Conservation (phyloP, 2,797 vertebrate species). For the Pelobates cultripes region DNA sequence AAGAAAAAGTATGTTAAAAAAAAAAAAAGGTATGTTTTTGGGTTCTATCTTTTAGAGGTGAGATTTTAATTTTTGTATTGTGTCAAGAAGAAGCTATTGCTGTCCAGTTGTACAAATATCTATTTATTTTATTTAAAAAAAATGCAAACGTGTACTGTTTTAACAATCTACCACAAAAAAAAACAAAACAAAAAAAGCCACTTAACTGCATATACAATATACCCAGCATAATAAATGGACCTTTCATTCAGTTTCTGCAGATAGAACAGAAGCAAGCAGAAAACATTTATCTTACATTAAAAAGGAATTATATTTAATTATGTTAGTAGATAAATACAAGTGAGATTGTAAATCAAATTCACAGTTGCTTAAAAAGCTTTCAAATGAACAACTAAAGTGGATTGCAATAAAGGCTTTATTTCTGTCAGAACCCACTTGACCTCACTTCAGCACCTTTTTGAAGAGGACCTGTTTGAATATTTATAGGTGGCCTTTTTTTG, state of each 20-base stretch:
- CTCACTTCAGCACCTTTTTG: neutral
- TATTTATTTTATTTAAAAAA: no score
- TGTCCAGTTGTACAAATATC: no score
- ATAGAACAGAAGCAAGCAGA: conserved; percentile 18
- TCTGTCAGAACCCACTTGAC: neutral
- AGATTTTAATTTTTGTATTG: no score
- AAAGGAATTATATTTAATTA: conserved; percentile 51
- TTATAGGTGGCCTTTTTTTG: no score
- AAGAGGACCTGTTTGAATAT: neutral
- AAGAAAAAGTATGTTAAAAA: no score
- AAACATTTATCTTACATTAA: conserved; percentile 48
- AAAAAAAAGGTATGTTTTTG: no score
- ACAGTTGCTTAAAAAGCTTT: neutral
- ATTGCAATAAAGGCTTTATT: neutral
- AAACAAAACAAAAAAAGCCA: no score
- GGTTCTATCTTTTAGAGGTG: no score
- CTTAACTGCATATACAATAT: neutral
- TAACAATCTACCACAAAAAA: no score
- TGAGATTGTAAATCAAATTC: conserved; percentile 35
- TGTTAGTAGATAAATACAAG: conserved; percentile 28
- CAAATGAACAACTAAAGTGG: neutral
- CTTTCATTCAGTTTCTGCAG: conserved; percentile 26
- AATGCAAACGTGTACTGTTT: no score
- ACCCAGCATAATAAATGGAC: conserved; percentile 29
- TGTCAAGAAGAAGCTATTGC: no score